Evolutionary conservation across 2,888 invertebrate genomes (phyloP), one percentile per base, ranked within the genome.

Genomic region (Bhutanitis thaidina): DNA sequence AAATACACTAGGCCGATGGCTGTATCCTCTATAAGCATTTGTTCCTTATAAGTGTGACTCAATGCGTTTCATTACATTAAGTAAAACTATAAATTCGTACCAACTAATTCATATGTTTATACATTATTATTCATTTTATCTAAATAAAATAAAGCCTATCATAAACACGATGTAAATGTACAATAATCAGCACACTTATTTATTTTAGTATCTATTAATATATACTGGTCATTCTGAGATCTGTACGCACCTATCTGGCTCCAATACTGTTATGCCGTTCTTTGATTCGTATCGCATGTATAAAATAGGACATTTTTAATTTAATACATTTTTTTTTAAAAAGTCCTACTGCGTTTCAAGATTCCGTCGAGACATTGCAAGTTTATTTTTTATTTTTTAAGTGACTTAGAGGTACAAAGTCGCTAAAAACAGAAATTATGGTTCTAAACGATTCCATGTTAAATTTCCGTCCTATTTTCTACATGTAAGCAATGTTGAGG

Each of bases 191-290:
- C 50, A 50, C 44, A 68, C 73, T 70, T 69, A 74, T 43, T 55
- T 54, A 57, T 56, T 59, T 60, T 59, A 54, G 56, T 59, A 57
- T 55, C 56, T 55, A 54, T 57, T 54, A 70, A 67, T 69, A 67
- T 80, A 86, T 85, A 88, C 87, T 86, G 87, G 87, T 88, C 87
- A 66, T 79, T 81, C 77, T 86, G 87, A 88, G 87, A 88, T 88
- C 87, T 82, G 78, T 72, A 67, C 74, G 73, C 73, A 72, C 75
- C 77, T 72, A 68, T 67, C 79, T 74, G 78, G 73, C 80, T 76
- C 71, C 76, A 79, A 80, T 80, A 78, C 77, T 80, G 78, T 69
- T 56, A 59, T 62, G 60, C 54, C 65, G 56, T 62, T 65, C 62
- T 64, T 29, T n/a, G 10, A 30, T 12, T 25, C 27, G 15, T 35